Percentiles rank a stretch among this genome's conserved stretches.
These are phyloP conservation scores for Rhyacophila brunnea DNA, from an alignment of 1,140 invertebrate species.

Conservation along the genomic window DNA sequence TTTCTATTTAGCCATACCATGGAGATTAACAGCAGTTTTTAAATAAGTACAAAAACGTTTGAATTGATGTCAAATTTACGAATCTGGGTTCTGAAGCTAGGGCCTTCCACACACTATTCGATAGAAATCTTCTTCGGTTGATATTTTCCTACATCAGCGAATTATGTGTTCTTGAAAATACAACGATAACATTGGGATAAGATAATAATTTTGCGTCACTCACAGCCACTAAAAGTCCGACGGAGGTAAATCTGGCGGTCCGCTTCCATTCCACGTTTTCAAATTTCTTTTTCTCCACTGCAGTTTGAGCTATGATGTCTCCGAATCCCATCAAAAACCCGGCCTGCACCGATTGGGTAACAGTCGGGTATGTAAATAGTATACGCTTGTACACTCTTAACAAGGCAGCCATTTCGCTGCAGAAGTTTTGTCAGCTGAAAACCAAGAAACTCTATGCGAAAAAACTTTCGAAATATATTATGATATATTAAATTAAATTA, in stretches of 20 bases:
- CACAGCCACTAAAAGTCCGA: constrained; percentile 14
- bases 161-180: not conserved
- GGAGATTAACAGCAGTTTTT: not conserved
- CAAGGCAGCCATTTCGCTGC: not conserved
- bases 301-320: constrained; percentile 16
- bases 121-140: not conserved
- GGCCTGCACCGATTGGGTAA: constrained; percentile 13
- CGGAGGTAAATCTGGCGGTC: constrained; percentile 16
- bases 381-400: constrained; percentile 8
- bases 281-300: constrained; percentile 4
- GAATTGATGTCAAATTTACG: not conserved
- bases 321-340: constrained; percentile 22
- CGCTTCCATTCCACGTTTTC: constrained; percentile 11
- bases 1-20: too few relatives aligned
- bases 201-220: not conserved
- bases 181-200: not conserved
- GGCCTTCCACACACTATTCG: not conserved
- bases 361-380: constrained; percentile 4
- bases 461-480: too few relatives aligned
- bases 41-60: not conserved
- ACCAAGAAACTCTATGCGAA: not conserved
- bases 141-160: not conserved
- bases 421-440: not conserved
- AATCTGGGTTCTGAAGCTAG: not conserved
- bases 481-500: too few relatives aligned